Evolutionary conservation across 2,888 invertebrate species (phyloP), one percentile per base, ranked within the genome.

Genomic region (Pherbina coryleti): DNA sequence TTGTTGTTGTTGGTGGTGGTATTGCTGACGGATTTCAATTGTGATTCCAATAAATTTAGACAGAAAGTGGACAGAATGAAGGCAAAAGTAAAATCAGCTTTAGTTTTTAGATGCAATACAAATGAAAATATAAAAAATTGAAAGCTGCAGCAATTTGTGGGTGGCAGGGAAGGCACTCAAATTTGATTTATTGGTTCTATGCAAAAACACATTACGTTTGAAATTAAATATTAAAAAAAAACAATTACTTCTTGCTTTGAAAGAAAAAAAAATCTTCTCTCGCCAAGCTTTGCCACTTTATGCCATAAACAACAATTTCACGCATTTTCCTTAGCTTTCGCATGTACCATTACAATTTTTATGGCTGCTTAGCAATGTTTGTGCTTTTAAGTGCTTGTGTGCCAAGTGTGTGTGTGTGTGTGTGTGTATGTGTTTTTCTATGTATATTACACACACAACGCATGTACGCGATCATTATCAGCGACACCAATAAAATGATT

Each of bases 401-500:
- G 67, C 19, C n/a, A n/a, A n/a, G 17, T 49, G 62, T 11, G 44
- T 73, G 73, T 22, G 31, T 31, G 49, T 25, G 73, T 34, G 22
- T 62, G 51, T 17, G 25, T 73, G 31, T 31, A 19, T 5, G 22
- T 53, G 44, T n/a, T 69, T 44, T 11, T 14, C 44, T 44, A 8
- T 37, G 8, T 44, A 44, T 22, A 66, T 34, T 17, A 51, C 49
- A 3, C 49, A 55, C 34, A 71, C 71, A 55, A 34, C 62, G 75
- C 53, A 60, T 72, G 62, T 78, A 31, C 71, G 74, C 74, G 84
- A 85, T 84, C 83, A 80, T 83, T 84, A 86, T 84, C 84, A 84
- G 82, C 83, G 83, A 86, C 84, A 86, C 84, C 85, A 86, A 87
- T 86, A 86, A 86, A 86, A 85, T 85, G 85, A 85, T 86, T 85